Base-by-base conservation (phyloP, 2,113 vertebrate species). In the Ondatra zibethicus region DNA sequence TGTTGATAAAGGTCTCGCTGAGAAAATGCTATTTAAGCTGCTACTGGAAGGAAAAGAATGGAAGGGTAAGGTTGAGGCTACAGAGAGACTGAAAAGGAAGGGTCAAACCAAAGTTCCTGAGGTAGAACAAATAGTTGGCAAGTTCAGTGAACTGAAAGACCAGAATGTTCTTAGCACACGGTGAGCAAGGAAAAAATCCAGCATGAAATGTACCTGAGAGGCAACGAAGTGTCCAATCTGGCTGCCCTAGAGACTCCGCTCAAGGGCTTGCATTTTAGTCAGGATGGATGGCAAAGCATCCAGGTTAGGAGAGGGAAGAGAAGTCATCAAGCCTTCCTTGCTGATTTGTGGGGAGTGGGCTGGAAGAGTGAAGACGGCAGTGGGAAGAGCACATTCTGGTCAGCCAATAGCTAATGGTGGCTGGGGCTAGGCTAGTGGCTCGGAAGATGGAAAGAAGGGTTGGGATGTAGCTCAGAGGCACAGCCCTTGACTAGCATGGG, bases 141-240 rank as follows among this genome's bases (percentile, higher is more conserved):
- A 89, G n/a, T 86, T 96, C 42, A 58, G 50, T 81, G 55, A 94
- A 86, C 77, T 86, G 77, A 94, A 96, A 91, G 76, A 87, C 42
- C 70, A 93, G 55, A 85, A 93, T 89, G 58, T 66, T 81, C 90
- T 93, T 82, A 29, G 66, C 92, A 12, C 73, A 93, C 27, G 73
- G 14, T 52, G 17, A 87, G 65, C 81, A 89, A 93, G 27, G 50
- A 16, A 33, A 33, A 89, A 58, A 75, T 27, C 77, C 47, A 19
- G 65, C 29, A 25, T 80, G 75, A 92, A 94, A 94, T 81, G n/a
- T 80, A 17, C 65, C 92, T 89, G 65, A 88, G 33, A 72, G n/a
- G 7, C 11, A 88, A 5, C 21, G 33, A 52, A 72, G 58, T 91
- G 13, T 39, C 63, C 25, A 68, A 13, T 80, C 63, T 6, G 3